Percentiles rank a stretch among this genome's conserved stretches.
Evolutionary conservation across 2,797 vertebrate species (phyloP).

Genomic region (Nothura maculosa): DNA sequence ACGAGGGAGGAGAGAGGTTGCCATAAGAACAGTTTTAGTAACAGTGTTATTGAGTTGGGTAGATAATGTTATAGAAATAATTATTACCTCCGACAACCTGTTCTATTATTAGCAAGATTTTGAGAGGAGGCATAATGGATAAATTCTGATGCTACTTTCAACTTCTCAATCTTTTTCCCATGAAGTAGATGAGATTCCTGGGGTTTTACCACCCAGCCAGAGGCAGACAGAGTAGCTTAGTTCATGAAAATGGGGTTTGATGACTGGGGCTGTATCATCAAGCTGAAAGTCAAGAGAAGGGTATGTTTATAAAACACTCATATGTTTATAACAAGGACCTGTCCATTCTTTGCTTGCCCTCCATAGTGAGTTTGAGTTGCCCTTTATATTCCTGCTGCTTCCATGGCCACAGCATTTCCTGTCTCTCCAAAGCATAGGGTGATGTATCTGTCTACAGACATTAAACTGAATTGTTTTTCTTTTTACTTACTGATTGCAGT

Average conservation of each 20-base stretch:
- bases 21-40: background rate
- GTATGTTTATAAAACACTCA: background rate
- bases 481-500: background rate
- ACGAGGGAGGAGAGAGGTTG: background rate
- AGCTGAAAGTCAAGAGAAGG: background rate
- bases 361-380: background rate
- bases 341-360: background rate
- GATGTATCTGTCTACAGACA: background rate
- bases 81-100: background rate
- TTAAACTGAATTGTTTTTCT: background rate
- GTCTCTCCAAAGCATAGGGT: fast-evolving
- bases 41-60: background rate
- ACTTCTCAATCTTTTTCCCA: background rate
- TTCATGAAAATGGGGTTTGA: background rate
- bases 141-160: background rate
- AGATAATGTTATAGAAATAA: background rate
- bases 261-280: background rate
- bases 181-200: fast-evolving
- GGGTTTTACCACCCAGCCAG: background rate
- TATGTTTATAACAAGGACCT: background rate
- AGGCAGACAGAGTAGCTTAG: background rate
- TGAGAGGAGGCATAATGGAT: background rate
- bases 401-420: fast-evolving
- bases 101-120: background rate
- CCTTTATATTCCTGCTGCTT: background rate